Evolutionary conservation across 2,888 invertebrate species (phyloP).

Genomic region (Baronia brevicornis): DNA sequence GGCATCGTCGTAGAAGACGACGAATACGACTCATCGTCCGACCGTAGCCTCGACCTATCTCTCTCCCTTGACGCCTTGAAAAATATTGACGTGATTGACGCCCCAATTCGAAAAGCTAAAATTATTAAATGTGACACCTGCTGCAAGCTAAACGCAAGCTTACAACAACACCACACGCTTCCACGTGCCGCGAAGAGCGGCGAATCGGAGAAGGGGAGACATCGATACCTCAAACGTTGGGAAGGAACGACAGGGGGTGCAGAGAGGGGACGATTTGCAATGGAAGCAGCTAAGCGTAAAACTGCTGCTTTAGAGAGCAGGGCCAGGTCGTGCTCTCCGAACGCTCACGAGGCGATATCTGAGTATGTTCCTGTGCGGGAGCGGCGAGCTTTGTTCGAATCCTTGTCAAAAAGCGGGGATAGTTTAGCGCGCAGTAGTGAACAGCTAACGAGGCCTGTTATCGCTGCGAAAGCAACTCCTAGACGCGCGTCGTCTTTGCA

Average conservation of each 20-base stretch:
- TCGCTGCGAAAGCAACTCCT: conserved; percentile 56
- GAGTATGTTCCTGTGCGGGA: conserved; percentile 83
- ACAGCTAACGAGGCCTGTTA: conserved; percentile 60
- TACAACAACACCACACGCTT: conserved; percentile 55
- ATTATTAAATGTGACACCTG: conserved; percentile 66
- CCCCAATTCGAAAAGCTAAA: conserved; percentile 58
- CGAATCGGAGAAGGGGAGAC: conserved; percentile 58
- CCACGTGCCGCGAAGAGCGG: conserved; percentile 57
- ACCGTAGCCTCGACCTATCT: conserved; percentile 72
- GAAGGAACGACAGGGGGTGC: conserved; percentile 59
- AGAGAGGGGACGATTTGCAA: conserved; percentile 53
- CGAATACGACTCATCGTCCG: conserved; percentile 74
- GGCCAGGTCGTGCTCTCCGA: conserved; percentile 67
- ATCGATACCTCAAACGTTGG: conserved; percentile 63
- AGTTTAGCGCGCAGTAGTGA: conserved; percentile 80
- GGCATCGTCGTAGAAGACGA: conserved; percentile 72
- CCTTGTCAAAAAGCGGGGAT: conserved; percentile 77
- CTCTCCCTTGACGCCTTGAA: conserved; percentile 69
- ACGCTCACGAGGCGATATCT: conserved; percentile 64
- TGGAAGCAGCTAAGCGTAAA: conserved; percentile 62
- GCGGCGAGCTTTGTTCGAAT: conserved; percentile 81
- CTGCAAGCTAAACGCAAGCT: conserved; percentile 51
- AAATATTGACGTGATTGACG: conserved; percentile 57
- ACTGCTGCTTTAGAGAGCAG: conserved; percentile 57
- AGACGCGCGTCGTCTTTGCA: conserved; percentile 81